Evolutionary conservation across 2,113 vertebrate genomes (phyloP), one percentile per base, ranked within the genome.

Genomic region (Athene noctua): DNA sequence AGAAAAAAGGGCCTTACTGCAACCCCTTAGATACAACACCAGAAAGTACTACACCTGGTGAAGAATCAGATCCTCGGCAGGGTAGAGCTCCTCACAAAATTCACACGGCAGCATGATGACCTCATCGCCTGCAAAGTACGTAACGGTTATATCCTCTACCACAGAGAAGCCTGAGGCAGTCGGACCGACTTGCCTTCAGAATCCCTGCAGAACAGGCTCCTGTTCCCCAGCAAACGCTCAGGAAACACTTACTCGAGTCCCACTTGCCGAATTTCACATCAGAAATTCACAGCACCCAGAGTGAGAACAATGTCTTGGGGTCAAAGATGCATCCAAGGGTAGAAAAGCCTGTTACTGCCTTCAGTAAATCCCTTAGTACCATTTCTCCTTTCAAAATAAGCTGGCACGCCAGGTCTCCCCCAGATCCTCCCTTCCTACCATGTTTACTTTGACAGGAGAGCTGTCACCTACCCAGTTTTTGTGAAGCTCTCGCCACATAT

Each of bases 41-140:
- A 57, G 57, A 30, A 61, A 26, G 12, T 65, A 61, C 87, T 97
- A 93, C 81, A 99, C 99, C 99, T 99, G 99, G 94, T 99, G 99
- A 94, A 99, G 98, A 96, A 99, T 99, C 25, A 99, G 98, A 82
- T 99, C 98, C 32, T 99, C 98, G 54, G 98, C 99, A 44, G 99
- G 99, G 97, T 99, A 99, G 65, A 99, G 98, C 96, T 99, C 98
- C 95, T 99, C 99, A 77, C 99, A 99, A 79, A 99, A 99, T 93
- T 99, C 99, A 89, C 99, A 99, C 4, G 99, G 99, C 95, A 99
- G 84, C 98, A 99, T 98, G 91, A 98, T 98, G 87, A 54, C 5
- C 70, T 98, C 98, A 22, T 94, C 89, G 5, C 40, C 98, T 96
- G 96, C 88, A 97, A 68, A 92, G 82, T 6, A 74, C 32, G 57